These are phyloP conservation scores for Xanthia togata DNA, from an alignment of 2,888 invertebrate genomes.

Conservation along the genomic window DNA sequence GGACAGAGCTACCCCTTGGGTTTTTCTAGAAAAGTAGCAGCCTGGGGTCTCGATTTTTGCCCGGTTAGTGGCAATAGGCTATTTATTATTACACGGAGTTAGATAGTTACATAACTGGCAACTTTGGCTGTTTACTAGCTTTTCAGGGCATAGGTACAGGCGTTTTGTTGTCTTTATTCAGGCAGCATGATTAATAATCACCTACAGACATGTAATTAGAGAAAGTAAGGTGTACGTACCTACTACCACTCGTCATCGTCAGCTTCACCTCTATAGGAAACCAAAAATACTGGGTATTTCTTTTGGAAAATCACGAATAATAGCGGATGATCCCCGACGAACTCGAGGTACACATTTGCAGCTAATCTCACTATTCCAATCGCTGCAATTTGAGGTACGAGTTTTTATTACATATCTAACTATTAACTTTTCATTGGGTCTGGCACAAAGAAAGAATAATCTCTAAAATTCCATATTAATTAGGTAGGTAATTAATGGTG, in stretches of 20 bases:
- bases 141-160: neutral
- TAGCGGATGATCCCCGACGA: constrained; percentile 43
- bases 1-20: neutral
- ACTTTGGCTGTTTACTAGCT: neutral
- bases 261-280: constrained; percentile 31
- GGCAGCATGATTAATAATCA: neutral
- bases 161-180: neutral
- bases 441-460: neutral
- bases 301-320: constrained; percentile 36
- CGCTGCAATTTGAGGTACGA: constrained; percentile 30
- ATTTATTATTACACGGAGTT: neutral
- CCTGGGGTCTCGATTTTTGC: neutral
- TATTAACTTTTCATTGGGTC: neutral
- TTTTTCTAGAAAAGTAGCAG: neutral
- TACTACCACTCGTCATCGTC: constrained; percentile 13
- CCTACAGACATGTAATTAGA: neutral
- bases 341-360: neutral
- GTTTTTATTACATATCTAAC: neutral
- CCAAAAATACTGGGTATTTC: constrained; percentile 30
- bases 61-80: neutral
- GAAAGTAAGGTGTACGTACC: constrained; percentile 9
- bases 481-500: too few species aligned
- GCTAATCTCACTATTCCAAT: neutral
- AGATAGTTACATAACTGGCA: neutral
- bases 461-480: too few species aligned